Evolutionary conservation across 2,797 vertebrate genomes (phyloP), one percentile per base, ranked within the genome.

Genomic region (Melanotaenia boesemani): DNA sequence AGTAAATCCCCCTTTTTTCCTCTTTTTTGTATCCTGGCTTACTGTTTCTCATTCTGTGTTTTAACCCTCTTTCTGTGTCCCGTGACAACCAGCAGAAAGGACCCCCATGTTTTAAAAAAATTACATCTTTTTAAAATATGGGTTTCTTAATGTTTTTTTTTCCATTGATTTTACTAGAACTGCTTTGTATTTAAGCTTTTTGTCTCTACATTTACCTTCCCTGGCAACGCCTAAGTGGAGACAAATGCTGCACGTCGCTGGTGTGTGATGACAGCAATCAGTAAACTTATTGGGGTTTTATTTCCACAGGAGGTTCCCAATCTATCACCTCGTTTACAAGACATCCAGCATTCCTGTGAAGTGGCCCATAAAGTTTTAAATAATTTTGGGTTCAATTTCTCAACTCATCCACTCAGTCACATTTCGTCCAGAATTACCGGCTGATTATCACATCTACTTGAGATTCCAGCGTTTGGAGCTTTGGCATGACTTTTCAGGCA

Each of bases 401-500:
- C 30, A 34, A 28, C 20, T 76, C 6, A 30, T 72, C 71, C 46
- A 63, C 28, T 72, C 34, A 28, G 26, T 80, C 52, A 36, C n/a
- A 3, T 64, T 50, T 64, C 12, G 1, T 52, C 34, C 74, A 54
- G 83, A 74, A 75, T 79, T 54, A 68, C 50, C 76, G 60, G 71
- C 72, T 69, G 18, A 62, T 41, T 44, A 22, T 82, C 82, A 77
- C 65, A 70, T 84, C 84, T 82, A 74, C 65, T 86, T 85, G 77
- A 82, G 80, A 78, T 80, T 93, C 73, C 83, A 81, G 69, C 67
- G 61, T 82, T 93, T 74, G 88, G 88, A 84, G 88, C 89, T 91
- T 92, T 85, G 85, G 86, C 81, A 70, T 24, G 92, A 93, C 81
- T 86, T 92, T 74, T 79, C 74, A 2, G 80, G 85, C 79, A 92